phyloP scores from a whole-genome alignment of 2,113 vertebrate genomes.

The Rhinopomastus cyanomelas region DNA sequence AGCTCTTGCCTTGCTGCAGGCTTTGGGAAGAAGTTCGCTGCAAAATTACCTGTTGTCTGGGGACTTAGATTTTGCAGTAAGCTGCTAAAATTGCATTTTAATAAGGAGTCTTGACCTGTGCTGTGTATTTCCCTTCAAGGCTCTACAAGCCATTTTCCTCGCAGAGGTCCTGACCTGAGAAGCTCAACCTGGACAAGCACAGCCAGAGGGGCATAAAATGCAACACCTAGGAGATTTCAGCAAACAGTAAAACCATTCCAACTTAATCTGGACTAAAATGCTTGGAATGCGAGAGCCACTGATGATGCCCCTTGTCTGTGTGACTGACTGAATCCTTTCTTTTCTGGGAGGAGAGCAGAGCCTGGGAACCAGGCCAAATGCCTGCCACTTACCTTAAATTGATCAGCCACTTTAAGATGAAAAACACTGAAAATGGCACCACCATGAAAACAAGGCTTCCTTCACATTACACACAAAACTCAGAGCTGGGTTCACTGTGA shows the following conservation, averaged over 20 bases:
- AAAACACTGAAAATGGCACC: slow-evolving; percentile 73
- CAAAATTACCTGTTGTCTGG: slow-evolving; percentile 72
- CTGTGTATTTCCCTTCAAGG: slow-evolving; percentile 46
- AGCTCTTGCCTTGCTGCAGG: slow-evolving; percentile 61
- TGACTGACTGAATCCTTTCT: slow-evolving; percentile 80
- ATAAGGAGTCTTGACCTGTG: slow-evolving; percentile 66
- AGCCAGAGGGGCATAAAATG: slow-evolving; percentile 70
- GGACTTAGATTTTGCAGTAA: slow-evolving; percentile 58
- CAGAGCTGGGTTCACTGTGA: slow-evolving; percentile 71
- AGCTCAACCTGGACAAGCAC: slow-evolving; percentile 71
- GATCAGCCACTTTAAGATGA: slow-evolving; percentile 78
- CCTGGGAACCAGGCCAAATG: slow-evolving; percentile 80
- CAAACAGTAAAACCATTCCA: slow-evolving; percentile 81
- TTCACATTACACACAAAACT: slow-evolving; percentile 75
- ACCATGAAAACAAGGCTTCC: slow-evolving; percentile 73
- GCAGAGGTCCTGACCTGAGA: slow-evolving; percentile 71
- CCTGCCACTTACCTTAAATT: slow-evolving; percentile 81
- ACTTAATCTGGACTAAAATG: slow-evolving; percentile 81
- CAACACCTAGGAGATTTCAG: slow-evolving; percentile 81
- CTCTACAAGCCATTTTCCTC: slow-evolving; percentile 52
- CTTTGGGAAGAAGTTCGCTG: slow-evolving; percentile 49
- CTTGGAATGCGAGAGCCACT: slow-evolving; percentile 79
- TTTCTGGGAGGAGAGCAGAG: slow-evolving; percentile 73
- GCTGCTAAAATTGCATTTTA: slow-evolving; percentile 66
- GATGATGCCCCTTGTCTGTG: slow-evolving; percentile 78